phyloP scores from a whole-genome alignment of 2,888 invertebrate genomes.

The Philereme transversata region DNA sequence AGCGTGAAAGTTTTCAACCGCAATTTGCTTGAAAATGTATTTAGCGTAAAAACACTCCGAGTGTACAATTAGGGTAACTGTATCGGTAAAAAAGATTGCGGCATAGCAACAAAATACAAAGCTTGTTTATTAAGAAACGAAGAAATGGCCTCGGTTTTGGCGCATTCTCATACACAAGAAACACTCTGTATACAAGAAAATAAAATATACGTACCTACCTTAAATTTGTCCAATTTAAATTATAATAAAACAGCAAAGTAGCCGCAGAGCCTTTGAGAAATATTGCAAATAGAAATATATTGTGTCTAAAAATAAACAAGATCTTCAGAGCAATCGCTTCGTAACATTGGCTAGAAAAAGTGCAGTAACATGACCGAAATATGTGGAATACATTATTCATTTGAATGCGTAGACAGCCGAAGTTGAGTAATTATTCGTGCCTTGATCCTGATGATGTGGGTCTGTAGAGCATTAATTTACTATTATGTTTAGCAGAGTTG shows the following conservation, averaged over 20 bases:
- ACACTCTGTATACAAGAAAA: constrained; percentile 7
- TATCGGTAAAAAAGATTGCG: constrained; percentile 27
- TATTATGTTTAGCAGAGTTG: constrained; percentile 20
- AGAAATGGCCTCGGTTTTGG: constrained; percentile 31
- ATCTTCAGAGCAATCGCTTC: too few species aligned
- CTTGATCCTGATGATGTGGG: constrained; percentile 23
- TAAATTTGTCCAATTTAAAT: constrained; percentile 6
- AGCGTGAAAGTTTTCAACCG: constrained; percentile 30
- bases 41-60: constrained; percentile 29
- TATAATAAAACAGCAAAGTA: constrained; percentile 11
- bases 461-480: constrained; percentile 13
- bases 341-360: constrained; percentile 9
- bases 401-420: constrained; percentile 8
- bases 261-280: constrained; percentile 9
- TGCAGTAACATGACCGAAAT: constrained; percentile 4
- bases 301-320: too few species aligned
- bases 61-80: constrained; percentile 27
- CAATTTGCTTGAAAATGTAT: constrained; percentile 28
- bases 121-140: constrained; percentile 30
- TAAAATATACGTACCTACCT: constrained; percentile 5
- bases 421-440: constrained; percentile 33
- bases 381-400: constrained; percentile 11
- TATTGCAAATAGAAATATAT: not conserved
- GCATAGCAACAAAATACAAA: constrained; percentile 32
- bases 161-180: constrained; percentile 8